Base-by-base conservation (phyloP, 1,140 invertebrate genomes). In the Archivesica marissinica region DNA sequence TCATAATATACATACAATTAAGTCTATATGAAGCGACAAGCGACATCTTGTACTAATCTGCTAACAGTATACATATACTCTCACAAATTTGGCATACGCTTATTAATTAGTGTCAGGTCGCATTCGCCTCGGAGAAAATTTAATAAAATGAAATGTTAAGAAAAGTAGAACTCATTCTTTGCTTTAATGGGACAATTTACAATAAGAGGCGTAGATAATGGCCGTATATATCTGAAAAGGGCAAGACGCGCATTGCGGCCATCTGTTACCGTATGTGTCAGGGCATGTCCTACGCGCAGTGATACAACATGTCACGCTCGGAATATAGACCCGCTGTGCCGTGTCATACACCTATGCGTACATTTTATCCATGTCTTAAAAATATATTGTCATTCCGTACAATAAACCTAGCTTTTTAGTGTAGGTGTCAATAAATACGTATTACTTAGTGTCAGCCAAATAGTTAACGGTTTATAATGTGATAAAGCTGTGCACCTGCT, bases 241-340 rank as follows among this genome's bases (percentile, higher is more conserved):
- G 23, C 54, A 59, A 9, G 25, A 11, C 25, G 25, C 54, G 25
- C 25, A 28, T 35, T 64, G 3, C 30, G 28, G 38, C 59, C 59
- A 64, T 64, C 59, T 64, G 59, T 64, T 64, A 20, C 59, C 11
- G 30, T 35, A 7, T 64, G 59, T 64, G 59, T 64, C 59, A 64
- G 28, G 25, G 13, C 3, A 35, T n/a, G 33, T 64, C 1, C 59
- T 30, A 35, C 59, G 59, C 59, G 59, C 7, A 64, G 59, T 64
- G 30, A 64, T 64, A 64, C 59, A 17, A 64, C 38, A 64, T 64
- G 59, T 64, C 59, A 64, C 59, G 59, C 59, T 30, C 59, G 59
- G 59, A 64, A 64, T 64, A 33, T 64, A 64, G 59, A 35, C 59
- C 59, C 59, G 59, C 59, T 64, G 59, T 64, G 59, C 25, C 50